Evolutionary conservation across 1,140 invertebrate genomes (phyloP).

Genomic region (Macrotrachela quadricornifera): DNA sequence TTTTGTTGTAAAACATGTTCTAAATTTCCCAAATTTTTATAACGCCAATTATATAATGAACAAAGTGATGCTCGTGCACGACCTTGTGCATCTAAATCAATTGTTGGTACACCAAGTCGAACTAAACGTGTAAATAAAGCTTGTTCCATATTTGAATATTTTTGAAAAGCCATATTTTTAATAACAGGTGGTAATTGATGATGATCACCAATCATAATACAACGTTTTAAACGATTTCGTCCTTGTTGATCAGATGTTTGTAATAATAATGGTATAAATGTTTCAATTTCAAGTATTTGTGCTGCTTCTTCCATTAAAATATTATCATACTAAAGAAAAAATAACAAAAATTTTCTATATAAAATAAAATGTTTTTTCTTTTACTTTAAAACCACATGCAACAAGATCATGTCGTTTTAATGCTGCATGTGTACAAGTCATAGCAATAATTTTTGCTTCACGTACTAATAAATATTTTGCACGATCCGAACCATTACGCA

Average conservation of each 20-base stretch:
- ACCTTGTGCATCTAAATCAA: slow-evolving; percentile 90
- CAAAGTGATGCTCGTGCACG: slow-evolving; percentile 76
- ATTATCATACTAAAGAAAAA: too few species aligned
- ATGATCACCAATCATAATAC: slow-evolving; percentile 99
- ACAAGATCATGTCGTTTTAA: slow-evolving; percentile 85
- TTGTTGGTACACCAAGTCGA: slow-evolving; percentile 75
- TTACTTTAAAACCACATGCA: slow-evolving; percentile 51
- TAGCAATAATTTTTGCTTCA: slow-evolving; percentile 97
- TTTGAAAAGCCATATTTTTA: slow-evolving; percentile 99
- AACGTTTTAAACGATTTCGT: slow-evolving; percentile 75
- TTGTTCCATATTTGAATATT: slow-evolving; percentile 99
- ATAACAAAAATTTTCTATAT: too few species aligned
- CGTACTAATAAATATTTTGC: slow-evolving; percentile 89
- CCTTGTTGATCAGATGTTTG: slow-evolving; percentile 34
- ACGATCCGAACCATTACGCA: slow-evolving; percentile 75
- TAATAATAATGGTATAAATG: slow-evolving; percentile 85
- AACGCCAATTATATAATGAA: slow-evolving; percentile 87
- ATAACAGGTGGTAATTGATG: slow-evolving; percentile 96
- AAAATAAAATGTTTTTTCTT: too few species aligned
- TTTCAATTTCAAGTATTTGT: slow-evolving; percentile 97
- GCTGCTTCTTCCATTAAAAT: slow-evolving; percentile 98
- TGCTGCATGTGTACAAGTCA: slow-evolving; percentile 99
- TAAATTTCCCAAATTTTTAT: slow-evolving; percentile 78
- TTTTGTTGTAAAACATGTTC: slow-evolving; percentile 54
- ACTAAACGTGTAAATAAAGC: slow-evolving; percentile 89